Evolutionary conservation across 1,140 invertebrate species (phyloP), one percentile per base, ranked within the genome.

Genomic region (Drosophila insularis): DNA sequence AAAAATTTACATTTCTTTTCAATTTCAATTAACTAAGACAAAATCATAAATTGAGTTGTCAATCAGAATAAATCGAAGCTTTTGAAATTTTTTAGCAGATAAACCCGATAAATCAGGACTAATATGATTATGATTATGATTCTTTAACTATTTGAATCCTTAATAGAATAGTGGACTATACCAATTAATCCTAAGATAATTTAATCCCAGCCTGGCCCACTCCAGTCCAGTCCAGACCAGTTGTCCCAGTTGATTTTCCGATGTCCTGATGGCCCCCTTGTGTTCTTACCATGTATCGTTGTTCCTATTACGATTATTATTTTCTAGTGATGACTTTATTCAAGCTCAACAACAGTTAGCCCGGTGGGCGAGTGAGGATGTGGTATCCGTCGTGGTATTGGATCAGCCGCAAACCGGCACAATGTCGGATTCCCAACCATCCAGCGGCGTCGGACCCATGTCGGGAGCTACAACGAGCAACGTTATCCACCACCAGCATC

Each of bases 251-350:
- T 37, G 65, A 32, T 58, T 14, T 58, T 35, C 55, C 32, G 55
- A 58, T 58, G 65, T 81, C 71, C 62, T 46, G 19, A 59, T 74
- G 74, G 72, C 70, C 73, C 71, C 69, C 71, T 78, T 86, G 80
- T 81, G 80, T 76, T 90, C 73, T 91, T 91, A 89, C 85, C 91
- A 85, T 92, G 78, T 89, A 81, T 80, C 90, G 89, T 91, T 89
- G 80, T 91, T 92, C 89, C 80, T 91, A 81, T 91, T 92, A 92
- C 85, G 90, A 92, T 94, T 95, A 94, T 95, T 95, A 95, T 95
- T 96, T 96, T 96, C 94, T 95, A 96, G 96, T 96, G 96, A 96
- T 96, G 96, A 96, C 95, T 97, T 96, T 96, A 96, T 96, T 96
- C 96, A 97, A 96, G 96, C 96, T 96, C 96, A 96, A 95, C 96